Percentiles rank a stretch among this genome's conserved stretches.
Evolutionary conservation across 2,797 vertebrate genomes (phyloP).

Genomic region (Chelon auratus): DNA sequence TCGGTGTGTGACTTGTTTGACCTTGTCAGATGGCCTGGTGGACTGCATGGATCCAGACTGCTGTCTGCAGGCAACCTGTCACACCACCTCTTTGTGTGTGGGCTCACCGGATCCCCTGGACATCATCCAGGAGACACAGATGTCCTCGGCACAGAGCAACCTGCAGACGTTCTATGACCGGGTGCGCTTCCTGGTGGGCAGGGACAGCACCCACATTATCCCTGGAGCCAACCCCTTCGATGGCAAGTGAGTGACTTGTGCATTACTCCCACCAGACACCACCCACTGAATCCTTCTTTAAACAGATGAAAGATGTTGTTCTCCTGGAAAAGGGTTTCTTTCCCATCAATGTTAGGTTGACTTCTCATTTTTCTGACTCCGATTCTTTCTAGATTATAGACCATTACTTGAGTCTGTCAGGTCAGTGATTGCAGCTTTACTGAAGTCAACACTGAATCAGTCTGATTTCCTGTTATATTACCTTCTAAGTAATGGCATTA

Average conservation of each 20-base stretch:
- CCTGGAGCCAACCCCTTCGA: conserved; percentile 94
- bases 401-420: conserved; percentile 6
- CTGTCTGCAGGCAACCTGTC: conserved; percentile 94
- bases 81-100: conserved; percentile 90
- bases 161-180: conserved; percentile 94
- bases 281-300: neutral
- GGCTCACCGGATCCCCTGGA: conserved; percentile 96
- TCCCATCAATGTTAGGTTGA: conserved; percentile 9
- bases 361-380: neutral
- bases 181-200: conserved; percentile 94
- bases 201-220: conserved; percentile 94
- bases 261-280: conserved; percentile 13
- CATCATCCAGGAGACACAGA: conserved; percentile 96
- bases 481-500: conserved; percentile 26
- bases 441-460: conserved; percentile 10
- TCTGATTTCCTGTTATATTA: conserved; percentile 13
- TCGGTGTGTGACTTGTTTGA: conserved; percentile 57
- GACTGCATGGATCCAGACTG: conserved; percentile 99
- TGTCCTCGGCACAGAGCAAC: conserved; percentile 88
- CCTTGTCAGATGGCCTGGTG: conserved; percentile 91
- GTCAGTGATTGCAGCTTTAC: conserved; percentile 19
- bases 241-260: conserved; percentile 88
- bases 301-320: conserved; percentile 3
- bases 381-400: conserved; percentile 7
- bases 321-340: conserved; percentile 1